These are phyloP conservation scores for Heterotilapia buettikoferi DNA, from an alignment of 2,113 vertebrate genomes.

Conservation along the genomic window DNA sequence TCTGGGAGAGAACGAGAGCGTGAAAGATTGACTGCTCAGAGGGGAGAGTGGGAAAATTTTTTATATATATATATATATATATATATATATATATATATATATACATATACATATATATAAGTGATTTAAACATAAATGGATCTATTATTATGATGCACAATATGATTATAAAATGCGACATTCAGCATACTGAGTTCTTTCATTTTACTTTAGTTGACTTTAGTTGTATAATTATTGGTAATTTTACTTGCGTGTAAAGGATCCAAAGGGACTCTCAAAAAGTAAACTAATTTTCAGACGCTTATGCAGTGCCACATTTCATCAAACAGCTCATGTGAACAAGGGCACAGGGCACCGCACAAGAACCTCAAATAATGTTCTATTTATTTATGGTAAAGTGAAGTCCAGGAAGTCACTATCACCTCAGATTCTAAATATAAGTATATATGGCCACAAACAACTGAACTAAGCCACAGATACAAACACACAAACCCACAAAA, in stretches of 20 bases:
- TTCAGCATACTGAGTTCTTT: not conserved
- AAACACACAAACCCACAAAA: not conserved
- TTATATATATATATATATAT: no score
- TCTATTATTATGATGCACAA: not conserved
- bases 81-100: no score
- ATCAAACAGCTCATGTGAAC: not conserved
- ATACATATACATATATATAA: no score
- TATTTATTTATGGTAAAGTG: not conserved
- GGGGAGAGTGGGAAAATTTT: no score
- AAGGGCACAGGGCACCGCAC: not conserved
- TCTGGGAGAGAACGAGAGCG: no score
- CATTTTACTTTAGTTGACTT: not conserved
- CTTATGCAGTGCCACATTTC: not conserved
- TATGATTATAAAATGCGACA: not conserved
- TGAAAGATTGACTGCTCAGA: no score
- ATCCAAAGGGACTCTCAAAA: not conserved
- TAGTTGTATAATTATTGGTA: not conserved
- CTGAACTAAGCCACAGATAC: not conserved
- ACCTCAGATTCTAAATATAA: not conserved
- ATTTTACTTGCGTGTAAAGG: not conserved
- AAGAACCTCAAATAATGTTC: not conserved
- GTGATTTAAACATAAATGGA: not conserved
- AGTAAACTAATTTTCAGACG: not conserved
- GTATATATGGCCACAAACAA: not conserved
- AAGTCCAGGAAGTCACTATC: not conserved